Evolutionary conservation across 2,113 vertebrate species (phyloP), one percentile per base, ranked within the genome.

Genomic region (Dipodomys spectabilis): DNA sequence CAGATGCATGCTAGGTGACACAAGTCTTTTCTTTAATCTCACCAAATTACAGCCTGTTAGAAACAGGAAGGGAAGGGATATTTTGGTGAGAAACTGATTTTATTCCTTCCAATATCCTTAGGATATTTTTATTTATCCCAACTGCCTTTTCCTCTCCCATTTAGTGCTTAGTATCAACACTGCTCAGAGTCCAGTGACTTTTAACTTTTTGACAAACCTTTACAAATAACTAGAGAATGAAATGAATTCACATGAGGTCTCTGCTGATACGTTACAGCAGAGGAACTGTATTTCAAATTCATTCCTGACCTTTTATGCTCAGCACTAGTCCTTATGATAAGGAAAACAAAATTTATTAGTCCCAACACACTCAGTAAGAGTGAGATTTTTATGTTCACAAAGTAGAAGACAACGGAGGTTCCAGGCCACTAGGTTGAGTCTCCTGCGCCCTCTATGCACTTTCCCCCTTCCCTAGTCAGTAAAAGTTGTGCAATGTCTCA

Each of bases 401-500:
- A 82, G 60, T 22, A 32, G 35, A 68, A 80, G 73, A 27, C 28
- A 6, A 19, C 49, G 60, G 89, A 65, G 19, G 35, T 39, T 64
- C 85, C 25, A 1, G 45, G 67, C 78, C 82, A 78, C 2, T 27
- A 39, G 15, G 44, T 68, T 35, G 10, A 20, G 1, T 67, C 60
- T 49, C 16, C 60, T 18, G 0, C 13, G n/a, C 72, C 78, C 35
- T 69, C 11, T 60, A 45, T 83, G 53, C 75, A 64, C 45, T 27
- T 20, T 68, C 30, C 77, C 78, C 71, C 49, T 32, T 39, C 71
- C 82, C 79, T 2, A 3, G 18, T 53, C 44, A 83, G 93, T 95
- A 35, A 1, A 85, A 57, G 95, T 88, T 95, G 97, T 97, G 97
- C 97, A 97, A 67, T 96, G 96, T 95, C 94, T 88, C 44, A 83